Evolutionary conservation across 2,797 vertebrate genomes (phyloP).

Genomic region (Rhabdophis nuchalis): DNA sequence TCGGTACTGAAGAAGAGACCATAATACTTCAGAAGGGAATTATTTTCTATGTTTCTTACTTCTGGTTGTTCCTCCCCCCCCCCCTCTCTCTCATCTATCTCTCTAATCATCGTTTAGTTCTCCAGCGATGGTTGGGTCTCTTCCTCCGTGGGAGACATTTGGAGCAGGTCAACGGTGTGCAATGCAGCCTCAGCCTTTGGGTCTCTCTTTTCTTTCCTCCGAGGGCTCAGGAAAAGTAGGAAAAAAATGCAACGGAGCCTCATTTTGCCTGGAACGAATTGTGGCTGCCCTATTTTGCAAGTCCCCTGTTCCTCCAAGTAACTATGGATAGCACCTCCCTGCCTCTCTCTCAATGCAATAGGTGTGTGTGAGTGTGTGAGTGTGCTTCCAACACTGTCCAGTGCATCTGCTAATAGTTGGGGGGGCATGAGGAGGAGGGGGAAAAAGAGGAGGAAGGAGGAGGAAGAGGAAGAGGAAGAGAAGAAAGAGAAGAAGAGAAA

Average conservation of each 20-base stretch:
- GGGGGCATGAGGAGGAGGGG: background rate
- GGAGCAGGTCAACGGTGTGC: background rate
- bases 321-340: background rate
- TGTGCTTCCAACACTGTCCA: background rate
- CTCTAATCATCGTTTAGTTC: too few relatives aligned
- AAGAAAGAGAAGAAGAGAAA: too few relatives aligned
- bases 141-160: background rate
- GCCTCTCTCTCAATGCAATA: background rate
- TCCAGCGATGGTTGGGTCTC: background rate
- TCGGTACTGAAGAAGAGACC: too few relatives aligned
- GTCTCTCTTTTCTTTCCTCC: background rate
- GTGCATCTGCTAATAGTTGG: background rate
- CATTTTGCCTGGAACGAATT: background rate
- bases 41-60: too few relatives aligned
- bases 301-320: background rate
- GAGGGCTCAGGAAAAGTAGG: rapidly evolving
- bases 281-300: background rate
- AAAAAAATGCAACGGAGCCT: background rate
- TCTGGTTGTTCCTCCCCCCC: too few relatives aligned
- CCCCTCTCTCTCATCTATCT: too few relatives aligned
- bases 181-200: background rate
- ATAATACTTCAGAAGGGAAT: too few relatives aligned
- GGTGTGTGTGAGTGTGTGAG: background rate
- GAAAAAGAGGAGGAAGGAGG: too few relatives aligned
- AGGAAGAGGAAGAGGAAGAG: too few relatives aligned